Evolutionary conservation across 2,888 invertebrate species (phyloP).

Genomic region (Mystacides longicornis): DNA sequence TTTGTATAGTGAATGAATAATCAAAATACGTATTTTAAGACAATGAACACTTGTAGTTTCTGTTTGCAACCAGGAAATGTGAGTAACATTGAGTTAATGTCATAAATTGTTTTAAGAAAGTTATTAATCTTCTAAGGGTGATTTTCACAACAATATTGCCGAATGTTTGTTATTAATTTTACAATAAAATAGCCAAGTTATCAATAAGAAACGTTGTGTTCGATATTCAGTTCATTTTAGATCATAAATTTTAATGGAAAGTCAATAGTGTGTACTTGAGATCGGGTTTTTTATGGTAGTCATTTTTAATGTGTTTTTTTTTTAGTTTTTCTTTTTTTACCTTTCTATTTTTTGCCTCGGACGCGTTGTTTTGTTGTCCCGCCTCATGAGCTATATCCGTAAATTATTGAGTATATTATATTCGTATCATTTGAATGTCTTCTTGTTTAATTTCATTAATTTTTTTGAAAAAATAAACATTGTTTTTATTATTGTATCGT

Average conservation of each 20-base stretch:
- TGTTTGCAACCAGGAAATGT: constrained; percentile 44
- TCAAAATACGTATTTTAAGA: constrained; percentile 9
- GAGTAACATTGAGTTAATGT: constrained; percentile 35
- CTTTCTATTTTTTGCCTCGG: background rate
- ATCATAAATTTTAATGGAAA: constrained; percentile 1
- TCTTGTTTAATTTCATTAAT: background rate
- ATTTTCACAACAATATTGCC: background rate
- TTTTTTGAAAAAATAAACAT: background rate
- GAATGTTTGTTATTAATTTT: background rate
- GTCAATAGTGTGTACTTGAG: background rate
- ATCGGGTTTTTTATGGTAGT: background rate
- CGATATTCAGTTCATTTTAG: background rate
- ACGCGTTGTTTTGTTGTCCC: background rate
- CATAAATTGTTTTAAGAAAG: constrained; percentile 3
- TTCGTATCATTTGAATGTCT: too few relatives aligned
- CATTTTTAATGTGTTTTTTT: constrained; percentile 6
- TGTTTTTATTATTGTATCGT: background rate
- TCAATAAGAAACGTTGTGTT: background rate
- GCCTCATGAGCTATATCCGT: background rate
- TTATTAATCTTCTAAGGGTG: background rate
- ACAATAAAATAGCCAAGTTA: background rate
- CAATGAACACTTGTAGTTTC: constrained; percentile 39
- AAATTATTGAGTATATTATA: constrained; percentile 4
- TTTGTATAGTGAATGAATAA: constrained; percentile 12
- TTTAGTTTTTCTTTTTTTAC: constrained; percentile 7